A percentile compares a stretch with the other conserved stretches of the same genome.
Evolutionary conservation across 2,113 vertebrate species (phyloP).

Genomic region (Crotalus helleri): DNA sequence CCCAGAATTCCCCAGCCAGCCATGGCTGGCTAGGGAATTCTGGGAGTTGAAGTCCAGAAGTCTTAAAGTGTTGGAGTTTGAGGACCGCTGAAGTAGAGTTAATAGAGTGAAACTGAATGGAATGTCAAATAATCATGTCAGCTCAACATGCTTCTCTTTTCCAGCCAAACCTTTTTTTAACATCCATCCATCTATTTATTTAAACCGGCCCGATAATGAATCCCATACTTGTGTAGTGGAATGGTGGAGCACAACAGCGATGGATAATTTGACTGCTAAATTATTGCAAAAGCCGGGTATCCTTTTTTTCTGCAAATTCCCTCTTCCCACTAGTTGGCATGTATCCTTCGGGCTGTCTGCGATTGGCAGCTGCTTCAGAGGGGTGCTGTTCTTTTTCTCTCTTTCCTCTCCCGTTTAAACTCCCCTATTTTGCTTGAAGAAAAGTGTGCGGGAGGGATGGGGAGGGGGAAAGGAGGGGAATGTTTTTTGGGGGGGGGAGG

Average conservation of each 20-base stretch:
- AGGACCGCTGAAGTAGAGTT: too few relatives aligned
- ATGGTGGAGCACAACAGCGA: neutral
- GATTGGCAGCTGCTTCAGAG: neutral
- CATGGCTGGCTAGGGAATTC: too few relatives aligned
- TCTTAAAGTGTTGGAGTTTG: too few relatives aligned
- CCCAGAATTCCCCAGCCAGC: too few relatives aligned
- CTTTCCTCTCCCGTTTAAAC: neutral
- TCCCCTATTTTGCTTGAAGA: neutral
- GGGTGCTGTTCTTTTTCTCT: neutral
- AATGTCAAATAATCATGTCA: neutral
- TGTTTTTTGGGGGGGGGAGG: neutral
- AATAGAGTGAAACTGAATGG: neutral
- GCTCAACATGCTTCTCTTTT: neutral
- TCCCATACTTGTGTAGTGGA: neutral
- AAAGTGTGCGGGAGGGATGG: neutral
- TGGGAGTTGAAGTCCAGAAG: too few relatives aligned
- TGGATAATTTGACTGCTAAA: neutral
- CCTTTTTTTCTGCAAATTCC: neutral
- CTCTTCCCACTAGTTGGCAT: slow-evolving; percentile 7
- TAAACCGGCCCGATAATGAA: neutral
- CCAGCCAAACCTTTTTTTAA: neutral
- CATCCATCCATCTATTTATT: neutral
- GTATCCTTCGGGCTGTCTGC: neutral
- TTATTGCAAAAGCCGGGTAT: neutral
- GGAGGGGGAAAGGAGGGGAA: neutral